These are phyloP conservation scores for Sphaerophoria rueppellii DNA, from an alignment of 2,888 invertebrate species.

Conservation along the genomic window DNA sequence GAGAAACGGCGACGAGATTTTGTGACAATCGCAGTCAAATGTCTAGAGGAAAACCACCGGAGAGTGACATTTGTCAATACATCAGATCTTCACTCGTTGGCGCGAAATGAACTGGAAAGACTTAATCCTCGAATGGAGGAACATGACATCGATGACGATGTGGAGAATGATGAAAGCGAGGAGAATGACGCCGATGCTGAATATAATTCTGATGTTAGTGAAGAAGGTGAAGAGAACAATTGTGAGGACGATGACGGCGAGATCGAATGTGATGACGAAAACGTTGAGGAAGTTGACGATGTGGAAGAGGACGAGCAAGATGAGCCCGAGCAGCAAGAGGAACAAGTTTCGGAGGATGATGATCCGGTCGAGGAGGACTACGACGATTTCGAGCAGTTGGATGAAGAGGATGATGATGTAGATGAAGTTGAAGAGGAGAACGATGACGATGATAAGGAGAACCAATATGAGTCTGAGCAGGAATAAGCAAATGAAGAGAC, in stretches of 20 bases:
- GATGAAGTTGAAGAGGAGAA: constrained; percentile 53
- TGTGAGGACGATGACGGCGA: constrained; percentile 56
- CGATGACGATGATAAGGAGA: constrained; percentile 55
- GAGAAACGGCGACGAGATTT: constrained; percentile 80
- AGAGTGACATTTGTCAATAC: constrained; percentile 57
- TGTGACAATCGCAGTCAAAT: constrained; percentile 79
- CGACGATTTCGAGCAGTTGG: constrained; percentile 50
- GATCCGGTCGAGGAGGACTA: constrained; percentile 56
- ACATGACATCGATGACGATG: constrained; percentile 17
- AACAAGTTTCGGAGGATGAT: constrained; percentile 34
- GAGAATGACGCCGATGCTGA: constrained; percentile 73
- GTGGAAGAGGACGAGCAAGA: constrained; percentile 2
- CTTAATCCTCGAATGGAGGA: constrained; percentile 23
- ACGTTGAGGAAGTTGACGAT: constrained; percentile 43
- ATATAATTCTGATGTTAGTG: constrained; percentile 73
- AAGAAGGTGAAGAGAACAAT: constrained; percentile 72
- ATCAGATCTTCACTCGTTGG: constrained; percentile 53
- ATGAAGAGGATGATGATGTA: constrained; percentile 48
- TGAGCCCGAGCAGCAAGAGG: not conserved
- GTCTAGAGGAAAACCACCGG: constrained; percentile 75
- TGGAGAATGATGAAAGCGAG: constrained; percentile 48
- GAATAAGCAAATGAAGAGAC: constrained; percentile 35
- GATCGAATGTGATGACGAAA: constrained; percentile 39
- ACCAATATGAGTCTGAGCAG: constrained; percentile 49
- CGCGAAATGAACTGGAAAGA: constrained; percentile 49